phyloP scores from a whole-genome alignment of 2,888 invertebrate species.

The Malacosoma neustria region DNA sequence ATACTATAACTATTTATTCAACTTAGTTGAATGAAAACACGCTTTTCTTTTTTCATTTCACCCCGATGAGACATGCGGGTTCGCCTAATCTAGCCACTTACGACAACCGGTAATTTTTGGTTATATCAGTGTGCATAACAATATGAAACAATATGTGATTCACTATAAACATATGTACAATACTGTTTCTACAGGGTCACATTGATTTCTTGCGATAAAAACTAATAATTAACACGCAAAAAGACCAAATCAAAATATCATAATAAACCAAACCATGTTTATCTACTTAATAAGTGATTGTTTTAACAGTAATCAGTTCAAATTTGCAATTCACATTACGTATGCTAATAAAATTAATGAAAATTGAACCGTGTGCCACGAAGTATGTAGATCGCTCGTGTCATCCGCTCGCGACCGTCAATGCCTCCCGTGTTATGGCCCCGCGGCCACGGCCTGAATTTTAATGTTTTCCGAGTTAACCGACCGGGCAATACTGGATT shows the following conservation, averaged over 20 bases:
- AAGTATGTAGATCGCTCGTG: constrained; percentile 6
- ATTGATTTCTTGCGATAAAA: background rate
- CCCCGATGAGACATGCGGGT: no score
- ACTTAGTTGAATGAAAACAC: no score
- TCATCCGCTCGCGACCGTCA: constrained; percentile 8
- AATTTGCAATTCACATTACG: constrained; percentile 6
- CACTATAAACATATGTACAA: no score
- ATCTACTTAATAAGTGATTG: background rate
- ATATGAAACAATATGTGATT: no score
- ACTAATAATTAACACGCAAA: background rate
- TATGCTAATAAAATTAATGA: constrained; percentile 12
- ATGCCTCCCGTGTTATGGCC: constrained; percentile 13
- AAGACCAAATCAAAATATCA: background rate
- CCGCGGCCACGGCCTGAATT: constrained; percentile 13
- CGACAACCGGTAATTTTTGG: no score
- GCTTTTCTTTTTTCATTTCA: no score
- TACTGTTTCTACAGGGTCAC: background rate
- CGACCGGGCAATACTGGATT: constrained; percentile 11
- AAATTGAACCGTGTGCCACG: constrained; percentile 10
- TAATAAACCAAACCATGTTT: background rate
- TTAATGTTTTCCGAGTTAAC: constrained; percentile 16
- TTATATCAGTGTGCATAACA: no score
- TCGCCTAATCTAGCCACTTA: no score
- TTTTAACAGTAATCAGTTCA: background rate
- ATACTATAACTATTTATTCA: no score